Percentiles rank a stretch among this genome's conserved stretches.
phyloP scores from a whole-genome alignment of 2,888 invertebrate species.

The Tenodera sinensis region DNA sequence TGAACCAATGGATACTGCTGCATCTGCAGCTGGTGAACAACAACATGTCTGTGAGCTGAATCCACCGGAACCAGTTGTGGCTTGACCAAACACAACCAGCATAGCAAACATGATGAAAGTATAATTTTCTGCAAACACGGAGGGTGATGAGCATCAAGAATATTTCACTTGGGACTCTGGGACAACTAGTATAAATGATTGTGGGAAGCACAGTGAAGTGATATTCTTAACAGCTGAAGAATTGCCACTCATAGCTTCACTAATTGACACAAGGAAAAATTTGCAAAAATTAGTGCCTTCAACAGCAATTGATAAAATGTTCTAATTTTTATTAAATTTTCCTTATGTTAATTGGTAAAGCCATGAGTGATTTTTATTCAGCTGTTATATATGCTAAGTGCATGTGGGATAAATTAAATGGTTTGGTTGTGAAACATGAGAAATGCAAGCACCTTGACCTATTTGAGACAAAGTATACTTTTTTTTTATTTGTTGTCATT shows the following conservation, averaged over 20 bases:
- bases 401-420: neutral
- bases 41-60: slow-evolving; percentile 30
- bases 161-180: neutral
- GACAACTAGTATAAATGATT: neutral
- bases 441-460: neutral
- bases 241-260: too few species aligned
- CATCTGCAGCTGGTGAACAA: neutral
- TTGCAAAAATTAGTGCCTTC: too few species aligned
- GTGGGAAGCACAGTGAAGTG: too few species aligned
- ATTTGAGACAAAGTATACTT: neutral
- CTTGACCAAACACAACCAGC: slow-evolving; percentile 28
- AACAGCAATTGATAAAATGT: too few species aligned
- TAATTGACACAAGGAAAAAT: too few species aligned
- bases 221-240: too few species aligned
- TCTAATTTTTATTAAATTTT: too few species aligned
- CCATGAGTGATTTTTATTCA: too few species aligned
- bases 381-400: neutral
- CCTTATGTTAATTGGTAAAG: too few species aligned
- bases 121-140: neutral
- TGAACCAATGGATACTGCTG: slow-evolving; percentile 25
- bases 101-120: slow-evolving; percentile 15
- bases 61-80: slow-evolving; percentile 35
- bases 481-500: neutral
- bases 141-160: neutral
- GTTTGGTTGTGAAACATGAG: neutral